A percentile compares a stretch with the other conserved stretches of the same genome.
Conservation (phyloP, 2,888 invertebrate genomes). For the Apomyelois bistriatella region DNA sequence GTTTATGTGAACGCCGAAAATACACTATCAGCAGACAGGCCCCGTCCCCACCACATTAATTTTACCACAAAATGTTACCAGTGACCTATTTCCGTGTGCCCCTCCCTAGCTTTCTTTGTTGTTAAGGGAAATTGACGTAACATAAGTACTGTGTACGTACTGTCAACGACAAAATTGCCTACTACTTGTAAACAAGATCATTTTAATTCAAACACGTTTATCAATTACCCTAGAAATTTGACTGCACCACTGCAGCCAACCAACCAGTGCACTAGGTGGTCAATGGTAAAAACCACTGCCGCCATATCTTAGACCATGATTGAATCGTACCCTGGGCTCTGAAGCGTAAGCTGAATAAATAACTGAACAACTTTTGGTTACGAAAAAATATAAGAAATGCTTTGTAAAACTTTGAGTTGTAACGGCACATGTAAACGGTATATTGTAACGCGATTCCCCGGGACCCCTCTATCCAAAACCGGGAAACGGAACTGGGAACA, state of each 20-base stretch:
- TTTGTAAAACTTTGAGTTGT: too few species aligned
- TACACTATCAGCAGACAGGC: not conserved
- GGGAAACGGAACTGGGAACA: constrained; percentile 25
- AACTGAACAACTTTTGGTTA: too few species aligned
- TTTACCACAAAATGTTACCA: constrained; percentile 27
- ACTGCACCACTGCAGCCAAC: too few species aligned
- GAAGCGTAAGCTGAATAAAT: too few species aligned
- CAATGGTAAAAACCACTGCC: too few species aligned
- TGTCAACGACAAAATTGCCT: not conserved
- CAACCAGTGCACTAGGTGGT: too few species aligned
- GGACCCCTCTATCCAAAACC: constrained; percentile 12
- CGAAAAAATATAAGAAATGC: too few species aligned
- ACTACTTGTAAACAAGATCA: not conserved
- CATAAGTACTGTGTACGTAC: not conserved
- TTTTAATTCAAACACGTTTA: too few species aligned
- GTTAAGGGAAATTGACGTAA: constrained; percentile 21
- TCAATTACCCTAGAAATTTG: too few species aligned
- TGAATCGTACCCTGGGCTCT: too few species aligned
- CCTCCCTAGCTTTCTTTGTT: constrained; percentile 26
- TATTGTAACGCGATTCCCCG: constrained; percentile 12
- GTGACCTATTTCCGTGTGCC: constrained; percentile 38
- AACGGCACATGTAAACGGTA: not conserved
- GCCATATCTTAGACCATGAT: too few species aligned
- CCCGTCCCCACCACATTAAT: constrained; percentile 24
- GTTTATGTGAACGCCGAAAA: not conserved